Percentiles rank a stretch among this genome's conserved stretches.
These are phyloP conservation scores for Corythucha ciliata DNA, from an alignment of 2,888 invertebrate species.

Conservation along the genomic window DNA sequence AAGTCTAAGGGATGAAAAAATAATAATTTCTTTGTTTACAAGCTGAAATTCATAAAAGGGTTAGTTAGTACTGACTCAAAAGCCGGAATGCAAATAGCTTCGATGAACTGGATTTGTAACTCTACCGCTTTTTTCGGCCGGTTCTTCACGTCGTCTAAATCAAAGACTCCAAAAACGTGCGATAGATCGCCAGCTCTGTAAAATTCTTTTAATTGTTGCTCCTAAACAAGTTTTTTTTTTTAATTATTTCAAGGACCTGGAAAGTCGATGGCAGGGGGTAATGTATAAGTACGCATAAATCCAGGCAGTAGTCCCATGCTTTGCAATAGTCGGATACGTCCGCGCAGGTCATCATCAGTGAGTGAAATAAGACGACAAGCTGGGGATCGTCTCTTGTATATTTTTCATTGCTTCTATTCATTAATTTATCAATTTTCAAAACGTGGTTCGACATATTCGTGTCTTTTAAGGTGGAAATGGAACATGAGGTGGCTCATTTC, in stretches of 20 bases:
- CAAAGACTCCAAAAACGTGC: constrained; percentile 14
- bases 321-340: constrained; percentile 20
- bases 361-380: constrained; percentile 4
- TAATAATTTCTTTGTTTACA: too few relatives aligned
- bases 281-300: constrained; percentile 19
- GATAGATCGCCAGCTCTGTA: constrained; percentile 7
- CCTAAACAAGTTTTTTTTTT: constrained; percentile 7
- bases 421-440: constrained; percentile 2
- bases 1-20: too few relatives aligned
- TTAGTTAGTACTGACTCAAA: constrained; percentile 15
- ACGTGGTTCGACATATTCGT: constrained; percentile 11
- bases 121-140: constrained; percentile 9
- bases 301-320: constrained; percentile 9
- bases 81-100: constrained; percentile 16
- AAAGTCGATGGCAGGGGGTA: too few relatives aligned
- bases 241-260: not conserved
- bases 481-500: constrained; percentile 1
- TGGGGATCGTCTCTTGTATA: constrained; percentile 11
- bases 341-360: constrained; percentile 8
- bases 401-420: not conserved
- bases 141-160: constrained; percentile 9
- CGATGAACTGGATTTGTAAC: constrained; percentile 23
- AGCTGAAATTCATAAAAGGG: not conserved
- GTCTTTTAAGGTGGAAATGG: too few relatives aligned
- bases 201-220: constrained; percentile 19